A percentile compares a stretch with the other conserved stretches of the same genome.
Conservation (phyloP, 2,888 invertebrate genomes). For the Plagiodera versicolora region DNA sequence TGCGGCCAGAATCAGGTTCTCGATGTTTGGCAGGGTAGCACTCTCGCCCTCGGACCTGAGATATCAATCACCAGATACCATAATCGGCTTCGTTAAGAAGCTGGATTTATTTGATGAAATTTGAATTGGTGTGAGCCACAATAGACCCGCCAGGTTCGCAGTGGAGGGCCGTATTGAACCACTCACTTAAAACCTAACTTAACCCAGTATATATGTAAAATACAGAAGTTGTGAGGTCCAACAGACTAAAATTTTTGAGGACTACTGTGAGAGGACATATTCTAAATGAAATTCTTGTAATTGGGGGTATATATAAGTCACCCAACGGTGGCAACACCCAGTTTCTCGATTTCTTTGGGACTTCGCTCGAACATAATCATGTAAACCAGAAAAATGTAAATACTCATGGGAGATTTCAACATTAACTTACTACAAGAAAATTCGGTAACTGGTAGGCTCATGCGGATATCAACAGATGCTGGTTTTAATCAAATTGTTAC, state of each 20-base stretch:
- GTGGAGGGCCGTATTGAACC: too few species aligned
- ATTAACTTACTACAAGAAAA: slow-evolving; percentile 2
- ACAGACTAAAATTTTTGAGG: background rate
- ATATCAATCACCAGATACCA: too few species aligned
- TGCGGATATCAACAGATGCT: background rate
- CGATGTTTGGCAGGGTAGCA: too few species aligned
- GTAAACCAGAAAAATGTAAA: slow-evolving; percentile 5
- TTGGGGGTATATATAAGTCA: slow-evolving; percentile 3
- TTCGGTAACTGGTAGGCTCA: background rate
- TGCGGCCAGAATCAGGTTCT: too few species aligned
- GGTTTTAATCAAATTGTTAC: slow-evolving; percentile 8
- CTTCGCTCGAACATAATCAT: background rate
- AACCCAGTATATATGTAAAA: slow-evolving; percentile 4
- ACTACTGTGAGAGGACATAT: background rate
- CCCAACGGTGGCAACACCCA: background rate
- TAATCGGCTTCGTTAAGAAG: too few species aligned
- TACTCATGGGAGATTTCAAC: slow-evolving; percentile 10
- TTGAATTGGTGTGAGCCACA: too few species aligned
- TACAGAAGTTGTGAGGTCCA: background rate
- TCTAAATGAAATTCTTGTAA: background rate
- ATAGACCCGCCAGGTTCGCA: too few species aligned
- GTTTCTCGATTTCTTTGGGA: slow-evolving; percentile 5
- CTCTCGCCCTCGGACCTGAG: too few species aligned
- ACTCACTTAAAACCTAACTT: too few species aligned
- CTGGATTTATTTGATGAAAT: too few species aligned